Evolutionary conservation across 1,140 invertebrate genomes (phyloP), one percentile per base, ranked within the genome.

Genomic region (Calycopis cecrops): DNA sequence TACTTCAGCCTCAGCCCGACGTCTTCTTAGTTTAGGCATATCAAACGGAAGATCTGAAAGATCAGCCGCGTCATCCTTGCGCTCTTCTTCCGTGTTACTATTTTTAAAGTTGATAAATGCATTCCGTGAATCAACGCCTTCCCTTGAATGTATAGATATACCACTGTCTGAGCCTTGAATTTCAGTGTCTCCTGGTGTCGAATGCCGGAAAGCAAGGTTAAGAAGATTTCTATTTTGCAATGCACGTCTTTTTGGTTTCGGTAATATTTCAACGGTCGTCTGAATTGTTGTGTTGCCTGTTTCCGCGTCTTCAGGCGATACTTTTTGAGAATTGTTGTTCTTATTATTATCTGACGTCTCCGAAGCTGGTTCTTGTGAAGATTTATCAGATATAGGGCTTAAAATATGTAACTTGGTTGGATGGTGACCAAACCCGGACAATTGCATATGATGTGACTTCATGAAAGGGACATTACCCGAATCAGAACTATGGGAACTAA

Each of bases 311-410:
- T 93, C 92, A 0, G 93, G 92, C 2, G 92, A 92, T 38, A 90
- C 91, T 69, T 93, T 92, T 68, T 93, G 92, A 0, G 92, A 93
- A 67, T 93, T 93, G 65, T 94, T 93, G 72, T 94, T 94, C 58
- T 91, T 92, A 66, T 94, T 94, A 72, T 93, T 93, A 60, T 94
- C 93, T 9, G 93, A 93, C 1, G 92, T 92, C 68, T 94, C 93
- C 1, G 92, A 93, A 11, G 91, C 92, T 10, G 94, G 94, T 70
- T 96, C 95, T 72, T 95, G 93, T 1, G 94, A 94, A n/a, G 94
- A 96, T 74, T 96, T 96, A 79, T 96, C 95, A 21, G 94, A 96
- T 67, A 96, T 97, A 6, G 95, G 95, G 54, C 94, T 96, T 11
- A 97, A 88, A 66, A 96, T 95, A 73, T 96, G 94, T 60, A 95